Evolutionary conservation across 1,140 invertebrate species (phyloP).

Genomic region (Diorhabda elongata): DNA sequence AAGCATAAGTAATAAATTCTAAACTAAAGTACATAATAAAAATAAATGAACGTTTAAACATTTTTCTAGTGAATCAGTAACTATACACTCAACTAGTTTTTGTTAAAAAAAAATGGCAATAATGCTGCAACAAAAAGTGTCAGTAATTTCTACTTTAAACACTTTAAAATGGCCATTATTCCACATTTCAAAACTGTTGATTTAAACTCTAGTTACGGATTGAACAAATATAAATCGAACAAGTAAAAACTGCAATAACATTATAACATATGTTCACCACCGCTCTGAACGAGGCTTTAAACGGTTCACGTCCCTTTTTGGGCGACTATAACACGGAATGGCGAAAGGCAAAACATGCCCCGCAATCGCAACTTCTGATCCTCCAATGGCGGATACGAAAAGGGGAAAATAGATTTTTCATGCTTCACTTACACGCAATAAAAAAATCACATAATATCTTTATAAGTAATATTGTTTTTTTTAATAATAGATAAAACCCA

Average conservation of each 20-base stretch:
- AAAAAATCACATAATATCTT: too few relatives aligned
- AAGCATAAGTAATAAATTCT: too few relatives aligned
- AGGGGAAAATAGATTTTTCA: too few relatives aligned
- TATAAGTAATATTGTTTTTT: too few relatives aligned
- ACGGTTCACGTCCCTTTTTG: not conserved
- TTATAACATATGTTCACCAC: slow-evolving; percentile 1
- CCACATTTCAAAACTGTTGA: slow-evolving; percentile 2
- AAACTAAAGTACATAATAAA: too few relatives aligned
- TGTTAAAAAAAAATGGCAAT: too few relatives aligned
- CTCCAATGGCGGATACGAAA: not conserved
- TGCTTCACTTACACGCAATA: too few relatives aligned
- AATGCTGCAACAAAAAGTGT: not conserved
- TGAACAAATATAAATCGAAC: not conserved
- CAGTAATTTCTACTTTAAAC: not conserved
- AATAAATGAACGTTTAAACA: too few relatives aligned
- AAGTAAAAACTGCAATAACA: not conserved
- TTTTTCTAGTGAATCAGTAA: too few relatives aligned
- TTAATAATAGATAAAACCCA: too few relatives aligned
- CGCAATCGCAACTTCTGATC: not conserved
- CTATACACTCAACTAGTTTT: too few relatives aligned
- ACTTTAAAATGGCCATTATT: not conserved
- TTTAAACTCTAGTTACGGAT: not conserved
- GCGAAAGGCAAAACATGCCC: slow-evolving; percentile 1
- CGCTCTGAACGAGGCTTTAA: not conserved
- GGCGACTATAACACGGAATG: slow-evolving; percentile 1